These are phyloP conservation scores for Silurus lanzhouensis DNA, from an alignment of 2,797 vertebrate species.

Conservation along the genomic window DNA sequence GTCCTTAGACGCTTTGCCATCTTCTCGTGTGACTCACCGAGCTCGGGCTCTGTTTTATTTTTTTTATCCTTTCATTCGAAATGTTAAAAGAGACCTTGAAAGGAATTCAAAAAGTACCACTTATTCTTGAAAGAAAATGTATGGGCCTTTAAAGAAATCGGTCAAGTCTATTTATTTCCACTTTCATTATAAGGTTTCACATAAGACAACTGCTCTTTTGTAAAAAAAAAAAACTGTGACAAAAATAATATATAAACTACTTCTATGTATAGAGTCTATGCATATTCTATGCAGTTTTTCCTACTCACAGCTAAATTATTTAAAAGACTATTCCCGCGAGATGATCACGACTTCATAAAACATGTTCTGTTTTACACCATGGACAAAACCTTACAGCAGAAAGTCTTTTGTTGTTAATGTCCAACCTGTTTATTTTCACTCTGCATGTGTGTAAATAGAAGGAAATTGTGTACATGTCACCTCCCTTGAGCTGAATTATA, in stretches of 20 bases:
- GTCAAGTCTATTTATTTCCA: neutral
- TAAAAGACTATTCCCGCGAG: neutral
- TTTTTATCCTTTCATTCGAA: neutral
- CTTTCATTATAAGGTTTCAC: neutral
- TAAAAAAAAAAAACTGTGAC: too few species aligned
- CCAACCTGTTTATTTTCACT: neutral
- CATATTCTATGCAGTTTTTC: neutral
- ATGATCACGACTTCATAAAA: neutral
- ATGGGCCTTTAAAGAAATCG: neutral
- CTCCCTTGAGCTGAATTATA: neutral
- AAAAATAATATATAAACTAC: neutral
- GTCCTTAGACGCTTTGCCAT: conserved; percentile 21
- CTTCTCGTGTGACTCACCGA: neutral
- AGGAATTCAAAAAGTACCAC: neutral
- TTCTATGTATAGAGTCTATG: neutral
- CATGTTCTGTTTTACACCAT: neutral
- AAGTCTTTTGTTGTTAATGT: neutral
- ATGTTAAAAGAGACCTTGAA: conserved; percentile 1
- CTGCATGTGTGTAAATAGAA: neutral
- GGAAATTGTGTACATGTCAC: neutral
- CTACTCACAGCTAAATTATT: neutral
- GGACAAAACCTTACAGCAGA: neutral
- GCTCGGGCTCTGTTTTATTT: neutral
- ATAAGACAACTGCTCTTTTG: too few species aligned
- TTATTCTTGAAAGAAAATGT: neutral